Base-by-base conservation (phyloP, 2,888 invertebrate genomes). In the Xanthia icteritia region DNA sequence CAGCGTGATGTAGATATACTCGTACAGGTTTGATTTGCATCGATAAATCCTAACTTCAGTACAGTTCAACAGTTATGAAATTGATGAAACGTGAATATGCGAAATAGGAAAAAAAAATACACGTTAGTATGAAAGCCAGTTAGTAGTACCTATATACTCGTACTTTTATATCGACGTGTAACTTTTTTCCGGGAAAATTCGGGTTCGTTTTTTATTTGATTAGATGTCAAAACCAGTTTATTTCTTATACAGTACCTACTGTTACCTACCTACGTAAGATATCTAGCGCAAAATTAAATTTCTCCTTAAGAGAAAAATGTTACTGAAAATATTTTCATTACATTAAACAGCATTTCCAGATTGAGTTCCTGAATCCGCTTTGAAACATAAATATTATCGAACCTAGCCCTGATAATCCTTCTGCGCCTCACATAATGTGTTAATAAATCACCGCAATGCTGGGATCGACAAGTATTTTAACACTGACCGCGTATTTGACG, bases 381-480 rank as follows among this genome's bases (percentile, higher is more conserved):
- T 60, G 6, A 75, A 82, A 48, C 31, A 36, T 58, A 71, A 71
- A 68, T 23, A 69, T 70, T 39, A 76, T 63, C 45, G 5, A 61
- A 20, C 66, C 67, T 60, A 71, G 42, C 68, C 72, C 68, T 87
- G 72, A 51, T 73, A 85, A 84, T 87, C 77, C 64, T 84, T 83
- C 70, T n/a, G 67, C 78, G 64, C 73, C 61, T 61, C 45, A 73
- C 67, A 76, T 73, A 61, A 71, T 78, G 76, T 77, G 65, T 73
- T 68, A 76, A 79, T 81, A 77, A 86, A 79, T 81, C 77, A 81
- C 54, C 17, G 65, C 72, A 65, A 54, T 48, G 56, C 48, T 64
- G 63, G 70, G 73, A 88, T 77, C 72, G 75, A 80, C 67, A 79
- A 77, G 77, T 82, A 84, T 89, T 87, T 82, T 85, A 89, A 80